Evolutionary conservation across 2,113 vertebrate genomes (phyloP).

Genomic region (Pedionomus torquatus): DNA sequence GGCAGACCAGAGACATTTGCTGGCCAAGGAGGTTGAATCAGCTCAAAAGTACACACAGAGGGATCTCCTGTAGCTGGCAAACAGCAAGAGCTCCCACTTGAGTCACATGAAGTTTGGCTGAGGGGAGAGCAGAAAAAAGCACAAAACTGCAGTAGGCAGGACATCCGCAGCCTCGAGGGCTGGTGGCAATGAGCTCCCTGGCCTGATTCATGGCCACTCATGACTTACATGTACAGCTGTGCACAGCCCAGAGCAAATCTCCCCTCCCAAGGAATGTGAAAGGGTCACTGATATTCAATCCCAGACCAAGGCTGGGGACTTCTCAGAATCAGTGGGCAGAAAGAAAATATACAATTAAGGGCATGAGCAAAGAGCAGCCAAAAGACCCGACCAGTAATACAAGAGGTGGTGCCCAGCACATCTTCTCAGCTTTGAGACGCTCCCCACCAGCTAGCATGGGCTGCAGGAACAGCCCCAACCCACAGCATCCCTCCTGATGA

Average conservation of each 20-base stretch:
- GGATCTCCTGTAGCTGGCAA: conserved; percentile 6
- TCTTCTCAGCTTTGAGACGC: neutral
- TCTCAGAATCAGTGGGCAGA: neutral
- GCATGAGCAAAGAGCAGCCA: neutral
- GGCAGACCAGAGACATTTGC: conserved; percentile 29
- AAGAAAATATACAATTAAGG: neutral
- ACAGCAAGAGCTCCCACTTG: neutral
- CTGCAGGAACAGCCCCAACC: neutral
- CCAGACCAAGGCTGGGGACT: neutral
- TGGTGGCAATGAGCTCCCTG: neutral
- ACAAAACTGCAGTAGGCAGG: neutral
- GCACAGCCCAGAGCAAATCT: neutral
- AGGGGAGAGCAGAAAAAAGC: neutral
- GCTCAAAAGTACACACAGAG: neutral
- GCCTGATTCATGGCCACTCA: neutral
- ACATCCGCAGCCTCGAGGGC: neutral
- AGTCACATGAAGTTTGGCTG: neutral
- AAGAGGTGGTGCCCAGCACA: neutral
- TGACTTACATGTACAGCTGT: neutral
- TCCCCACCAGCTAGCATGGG: neutral
- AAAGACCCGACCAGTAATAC: neutral
- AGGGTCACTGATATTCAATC: neutral
- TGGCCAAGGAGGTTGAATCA: conserved; percentile 34
- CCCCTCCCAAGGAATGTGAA: neutral
- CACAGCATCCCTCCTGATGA: neutral